Conservation (phyloP, 2,113 vertebrate species). For the Haemorhous mexicanus region DNA sequence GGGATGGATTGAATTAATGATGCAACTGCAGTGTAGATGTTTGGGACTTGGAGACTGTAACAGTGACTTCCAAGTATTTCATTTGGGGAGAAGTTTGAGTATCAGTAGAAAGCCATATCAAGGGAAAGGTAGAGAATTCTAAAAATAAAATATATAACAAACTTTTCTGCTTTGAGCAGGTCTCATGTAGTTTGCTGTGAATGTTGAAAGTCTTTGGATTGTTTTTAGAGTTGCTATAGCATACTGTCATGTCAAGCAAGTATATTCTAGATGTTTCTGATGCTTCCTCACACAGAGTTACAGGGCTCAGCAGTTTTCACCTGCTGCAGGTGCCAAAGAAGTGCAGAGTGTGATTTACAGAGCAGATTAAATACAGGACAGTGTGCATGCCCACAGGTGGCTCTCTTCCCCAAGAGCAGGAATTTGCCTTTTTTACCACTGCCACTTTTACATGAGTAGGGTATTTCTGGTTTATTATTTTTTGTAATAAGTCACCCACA, state of each 20-base stretch:
- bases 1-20: neutral
- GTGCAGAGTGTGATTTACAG: neutral
- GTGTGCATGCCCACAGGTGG: neutral
- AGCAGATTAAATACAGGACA: neutral
- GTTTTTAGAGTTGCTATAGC: neutral
- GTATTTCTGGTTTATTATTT: neutral
- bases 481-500: neutral
- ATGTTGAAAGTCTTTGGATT: neutral
- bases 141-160: neutral
- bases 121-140: neutral
- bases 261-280: neutral
- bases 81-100: neutral
- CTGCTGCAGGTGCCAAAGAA: neutral
- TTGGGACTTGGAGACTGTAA: neutral
- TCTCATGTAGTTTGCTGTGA: neutral
- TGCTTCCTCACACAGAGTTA: neutral
- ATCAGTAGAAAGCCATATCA: neutral
- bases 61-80: neutral
- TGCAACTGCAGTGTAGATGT: neutral
- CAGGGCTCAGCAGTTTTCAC: neutral
- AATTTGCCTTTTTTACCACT: neutral
- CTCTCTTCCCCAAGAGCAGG: neutral
- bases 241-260: neutral
- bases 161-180: neutral
- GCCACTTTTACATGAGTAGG: neutral